phyloP scores from a whole-genome alignment of 2,888 invertebrate genomes.

The Pyrrhia umbra region DNA sequence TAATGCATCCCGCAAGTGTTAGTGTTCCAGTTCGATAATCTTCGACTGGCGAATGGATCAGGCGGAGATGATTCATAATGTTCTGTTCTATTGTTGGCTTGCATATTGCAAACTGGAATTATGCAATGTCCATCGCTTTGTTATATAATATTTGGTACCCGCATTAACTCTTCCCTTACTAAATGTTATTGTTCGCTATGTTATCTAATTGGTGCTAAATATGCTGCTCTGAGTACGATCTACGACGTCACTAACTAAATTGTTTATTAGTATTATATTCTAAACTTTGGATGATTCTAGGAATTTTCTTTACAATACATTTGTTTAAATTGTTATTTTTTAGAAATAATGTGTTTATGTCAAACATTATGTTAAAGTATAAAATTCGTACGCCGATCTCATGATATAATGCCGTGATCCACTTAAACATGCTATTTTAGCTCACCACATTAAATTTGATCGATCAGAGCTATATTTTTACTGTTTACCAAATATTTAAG shows the following conservation, averaged over 20 bases:
- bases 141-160: slow-evolving; percentile 59
- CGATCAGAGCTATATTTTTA: slow-evolving; percentile 89
- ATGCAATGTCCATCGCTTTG: slow-evolving; percentile 82
- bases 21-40: slow-evolving; percentile 89
- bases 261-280: slow-evolving; percentile 26
- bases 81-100: slow-evolving; percentile 87
- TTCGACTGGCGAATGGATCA: slow-evolving; percentile 86
- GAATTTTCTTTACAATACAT: slow-evolving; percentile 37
- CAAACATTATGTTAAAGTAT: slow-evolving; percentile 70
- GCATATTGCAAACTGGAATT: slow-evolving; percentile 83
- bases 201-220: slow-evolving; percentile 19
- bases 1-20: slow-evolving; percentile 88
- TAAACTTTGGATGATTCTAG: slow-evolving; percentile 31
- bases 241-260: slow-evolving; percentile 1
- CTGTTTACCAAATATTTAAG: slow-evolving; percentile 91
- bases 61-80: slow-evolving; percentile 87
- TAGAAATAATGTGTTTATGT: slow-evolving; percentile 68
- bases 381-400: slow-evolving; percentile 66
- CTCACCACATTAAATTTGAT: slow-evolving; percentile 87
- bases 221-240: not conserved
- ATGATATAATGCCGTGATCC: slow-evolving; percentile 79
- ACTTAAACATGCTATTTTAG: slow-evolving; percentile 86
- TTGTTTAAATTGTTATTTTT: slow-evolving; percentile 60
- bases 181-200: slow-evolving; percentile 11
- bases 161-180: slow-evolving; percentile 28